Percentiles rank a stretch among this genome's conserved stretches.
Conservation (phyloP, 2,888 invertebrate species). For the Sinotaia quadrata region DNA sequence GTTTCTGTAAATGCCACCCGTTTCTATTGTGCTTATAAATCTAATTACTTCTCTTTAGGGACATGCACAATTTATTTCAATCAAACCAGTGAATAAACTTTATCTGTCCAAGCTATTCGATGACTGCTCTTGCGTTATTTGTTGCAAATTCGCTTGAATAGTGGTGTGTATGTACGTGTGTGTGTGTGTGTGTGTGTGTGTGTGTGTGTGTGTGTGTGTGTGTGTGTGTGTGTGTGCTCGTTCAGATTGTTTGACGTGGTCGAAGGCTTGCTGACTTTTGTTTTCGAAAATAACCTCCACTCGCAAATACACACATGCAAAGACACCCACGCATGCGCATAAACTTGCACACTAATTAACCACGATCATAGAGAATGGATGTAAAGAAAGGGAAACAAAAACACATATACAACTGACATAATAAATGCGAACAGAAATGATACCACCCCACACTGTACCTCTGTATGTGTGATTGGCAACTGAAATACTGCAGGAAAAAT, state of each 20-base stretch:
- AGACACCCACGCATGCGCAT: no score
- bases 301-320: no score
- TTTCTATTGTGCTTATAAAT: constrained; percentile 9
- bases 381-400: no score
- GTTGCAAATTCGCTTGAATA: no score
- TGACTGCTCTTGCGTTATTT: not conserved
- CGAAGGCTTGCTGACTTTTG: not conserved
- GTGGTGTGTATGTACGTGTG: constrained; percentile 4
- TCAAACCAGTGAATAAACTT: constrained; percentile 27
- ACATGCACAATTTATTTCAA: not conserved
- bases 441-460: no score
- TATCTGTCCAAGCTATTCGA: constrained; percentile 21
- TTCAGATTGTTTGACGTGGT: not conserved
- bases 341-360: no score
- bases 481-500: no score
- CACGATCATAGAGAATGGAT: no score
- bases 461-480: no score
- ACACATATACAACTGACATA: no score
- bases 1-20: constrained; percentile 2
- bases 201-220: constrained; percentile 2
- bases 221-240: not conserved
- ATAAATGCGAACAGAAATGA: no score
- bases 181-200: constrained; percentile 8
- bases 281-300: no score
- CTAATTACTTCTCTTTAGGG: not conserved